These are phyloP conservation scores for Dicentrarchus labrax DNA, from an alignment of 2,113 vertebrate genomes.

Conservation along the genomic window DNA sequence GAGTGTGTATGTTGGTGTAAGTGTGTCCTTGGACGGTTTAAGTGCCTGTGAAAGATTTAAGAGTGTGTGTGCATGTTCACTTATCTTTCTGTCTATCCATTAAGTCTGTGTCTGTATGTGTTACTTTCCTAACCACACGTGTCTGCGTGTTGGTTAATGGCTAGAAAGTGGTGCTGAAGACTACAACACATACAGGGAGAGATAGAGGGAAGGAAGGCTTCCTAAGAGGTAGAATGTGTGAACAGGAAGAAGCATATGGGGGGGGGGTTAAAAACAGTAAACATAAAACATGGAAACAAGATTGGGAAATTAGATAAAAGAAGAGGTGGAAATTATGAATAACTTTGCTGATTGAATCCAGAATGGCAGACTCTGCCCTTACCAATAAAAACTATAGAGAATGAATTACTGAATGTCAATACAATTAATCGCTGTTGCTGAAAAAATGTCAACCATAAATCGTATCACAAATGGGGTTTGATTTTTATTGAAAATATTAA, in stretches of 20 bases:
- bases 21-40: constrained; percentile 15
- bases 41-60: constrained; percentile 49
- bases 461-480: neutral
- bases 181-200: neutral
- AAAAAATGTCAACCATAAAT: neutral
- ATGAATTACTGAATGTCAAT: neutral
- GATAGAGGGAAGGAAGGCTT: neutral
- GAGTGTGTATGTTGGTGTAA: constrained; percentile 7
- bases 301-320: neutral
- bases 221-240: neutral
- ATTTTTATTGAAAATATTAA: neutral
- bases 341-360: neutral
- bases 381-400: neutral
- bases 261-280: neutral
- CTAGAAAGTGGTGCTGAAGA: neutral
- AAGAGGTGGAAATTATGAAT: neutral
- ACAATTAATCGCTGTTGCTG: neutral
- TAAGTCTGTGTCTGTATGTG: neutral
- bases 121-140: neutral
- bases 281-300: neutral
- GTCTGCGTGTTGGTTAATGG: constrained; percentile 1
- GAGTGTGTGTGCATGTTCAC: neutral
- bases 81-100: constrained; percentile 6
- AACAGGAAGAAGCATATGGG: neutral
- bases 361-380: neutral